Evolutionary conservation across 2,113 vertebrate genomes (phyloP), one percentile per base, ranked within the genome.

Genomic region (Macheiramphus alcinus): DNA sequence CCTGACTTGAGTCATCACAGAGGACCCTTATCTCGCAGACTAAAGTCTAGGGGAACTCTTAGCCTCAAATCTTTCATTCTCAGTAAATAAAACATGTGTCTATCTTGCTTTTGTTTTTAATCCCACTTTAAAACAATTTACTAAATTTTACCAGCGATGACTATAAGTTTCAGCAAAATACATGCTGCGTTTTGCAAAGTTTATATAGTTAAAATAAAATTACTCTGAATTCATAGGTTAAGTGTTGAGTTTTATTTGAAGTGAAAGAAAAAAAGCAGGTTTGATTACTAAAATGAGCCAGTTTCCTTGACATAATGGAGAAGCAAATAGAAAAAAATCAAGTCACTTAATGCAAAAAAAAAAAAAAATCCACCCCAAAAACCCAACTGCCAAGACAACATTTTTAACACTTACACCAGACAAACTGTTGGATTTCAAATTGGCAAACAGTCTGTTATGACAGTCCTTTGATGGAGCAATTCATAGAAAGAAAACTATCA

Each of bases 361-460:
- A 74, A 75, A 31, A 13, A 15, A 5, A 48, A 6, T 1, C 19
- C 22, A 50, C 29, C 36, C 31, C 11, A 73, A 92, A 94, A 42
- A 0, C 2, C 73, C 78, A 96, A 79, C 94, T 97, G 97, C 97
- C 97, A 96, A 95, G 97, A 96, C 91, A 96, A 97, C 97, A 89
- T 97, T 97, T 97, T 97, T 97, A 97, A 97, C 97, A 97, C 97
- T 97, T 97, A 97, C 96, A 97, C 96, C 95, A 97, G 97, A 96
- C 97, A 97, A 97, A 97, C 97, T 97, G 97, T 97, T 97, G 97
- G 97, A 90, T 97, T 97, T 97, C 94, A 93, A 97, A 97, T 96
- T 97, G 97, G 96, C 97, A 97, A 97, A 97, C 97, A 97, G 96
- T 96, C 97, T 97, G 97, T 97, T 97, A 97, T 97, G 97, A 97